phyloP scores from a whole-genome alignment of 2,797 vertebrate species.

The Anisognathus igniventris region DNA sequence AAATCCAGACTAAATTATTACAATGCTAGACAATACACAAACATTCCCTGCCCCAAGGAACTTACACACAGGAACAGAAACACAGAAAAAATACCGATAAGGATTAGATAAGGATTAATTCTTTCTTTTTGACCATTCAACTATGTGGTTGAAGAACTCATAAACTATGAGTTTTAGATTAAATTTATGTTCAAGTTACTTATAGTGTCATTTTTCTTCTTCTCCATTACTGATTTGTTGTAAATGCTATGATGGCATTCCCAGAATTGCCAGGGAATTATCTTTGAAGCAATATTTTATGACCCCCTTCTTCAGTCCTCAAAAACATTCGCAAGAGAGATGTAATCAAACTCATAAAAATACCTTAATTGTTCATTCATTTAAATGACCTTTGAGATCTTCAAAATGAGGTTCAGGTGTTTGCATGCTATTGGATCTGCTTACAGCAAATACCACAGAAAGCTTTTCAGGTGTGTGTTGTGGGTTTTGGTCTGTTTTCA shows the following conservation, averaged over 20 bases:
- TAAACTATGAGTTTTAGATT: constrained; percentile 43
- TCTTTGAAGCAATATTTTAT: constrained; percentile 53
- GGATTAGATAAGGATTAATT: constrained; percentile 42
- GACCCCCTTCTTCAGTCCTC: constrained; percentile 28
- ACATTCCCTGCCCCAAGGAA: constrained; percentile 30
- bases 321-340: constrained; percentile 20
- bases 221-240: constrained; percentile 24
- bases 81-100: constrained; percentile 21
- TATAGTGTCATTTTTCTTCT: constrained; percentile 31
- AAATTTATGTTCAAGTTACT: constrained; percentile 47
- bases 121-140: constrained; percentile 8
- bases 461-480: neutral
- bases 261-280: constrained; percentile 35
- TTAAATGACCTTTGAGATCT: constrained; percentile 40
- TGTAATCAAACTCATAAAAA: constrained; percentile 45
- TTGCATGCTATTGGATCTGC: neutral
- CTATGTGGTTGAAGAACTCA: neutral
- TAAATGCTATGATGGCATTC: constrained; percentile 43
- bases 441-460: neutral
- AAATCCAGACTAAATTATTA: constrained; percentile 55
- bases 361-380: constrained; percentile 21
- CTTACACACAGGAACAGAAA: constrained; percentile 35
- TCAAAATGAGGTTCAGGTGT: constrained; percentile 42
- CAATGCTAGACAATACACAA: constrained; percentile 50
- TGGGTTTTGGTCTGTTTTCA: neutral